phyloP scores from a whole-genome alignment of 2,888 invertebrate genomes.

The Cosmorhoe ocellata region DNA sequence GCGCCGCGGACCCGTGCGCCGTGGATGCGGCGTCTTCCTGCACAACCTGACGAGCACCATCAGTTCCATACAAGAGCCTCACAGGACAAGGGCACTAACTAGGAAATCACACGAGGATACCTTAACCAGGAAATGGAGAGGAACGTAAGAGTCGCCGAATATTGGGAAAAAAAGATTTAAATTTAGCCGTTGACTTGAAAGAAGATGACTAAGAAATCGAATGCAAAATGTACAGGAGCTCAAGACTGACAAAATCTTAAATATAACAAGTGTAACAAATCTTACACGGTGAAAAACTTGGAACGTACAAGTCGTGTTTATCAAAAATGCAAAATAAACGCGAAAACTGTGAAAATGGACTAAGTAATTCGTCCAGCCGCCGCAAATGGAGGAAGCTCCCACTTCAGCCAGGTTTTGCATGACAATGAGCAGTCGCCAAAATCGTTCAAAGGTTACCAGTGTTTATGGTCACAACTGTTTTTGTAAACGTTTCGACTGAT shows the following conservation, averaged over 20 bases:
- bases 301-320: neutral
- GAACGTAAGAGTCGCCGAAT: too few species aligned
- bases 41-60: neutral
- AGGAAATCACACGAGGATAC: too few species aligned
- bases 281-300: too few species aligned
- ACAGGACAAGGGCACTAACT: too few species aligned
- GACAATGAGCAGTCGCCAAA: constrained; percentile 38
- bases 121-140: too few species aligned
- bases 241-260: too few species aligned
- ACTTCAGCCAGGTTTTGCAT: constrained; percentile 33
- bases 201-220: too few species aligned
- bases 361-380: constrained; percentile 27
- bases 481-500: constrained; percentile 31
- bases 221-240: too few species aligned
- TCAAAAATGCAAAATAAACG: neutral
- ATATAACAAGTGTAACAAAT: too few species aligned
- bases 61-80: too few species aligned
- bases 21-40: constrained; percentile 49
- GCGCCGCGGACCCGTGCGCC: constrained; percentile 26
- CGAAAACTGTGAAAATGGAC: constrained; percentile 26
- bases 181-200: too few species aligned
- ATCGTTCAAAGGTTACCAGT: constrained; percentile 23
- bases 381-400: constrained; percentile 27
- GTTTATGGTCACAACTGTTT: constrained; percentile 15
- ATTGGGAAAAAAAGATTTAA: too few species aligned